Conservation (phyloP, 2,888 invertebrate species). For the Lumbricus terrestris region DNA sequence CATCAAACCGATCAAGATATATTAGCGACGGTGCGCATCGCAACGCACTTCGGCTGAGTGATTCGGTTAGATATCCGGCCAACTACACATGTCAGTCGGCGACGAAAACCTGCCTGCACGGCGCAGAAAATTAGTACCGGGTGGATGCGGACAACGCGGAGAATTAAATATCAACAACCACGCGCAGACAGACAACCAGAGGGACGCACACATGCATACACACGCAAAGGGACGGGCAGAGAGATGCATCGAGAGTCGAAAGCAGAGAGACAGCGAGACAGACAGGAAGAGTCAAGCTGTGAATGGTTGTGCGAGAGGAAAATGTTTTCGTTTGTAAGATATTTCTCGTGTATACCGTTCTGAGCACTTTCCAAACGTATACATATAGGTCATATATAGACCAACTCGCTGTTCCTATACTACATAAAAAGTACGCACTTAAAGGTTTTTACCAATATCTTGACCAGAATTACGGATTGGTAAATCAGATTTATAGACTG, state of each 20-base stretch:
- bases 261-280: not conserved
- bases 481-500: too few species aligned
- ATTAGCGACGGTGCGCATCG: not conserved
- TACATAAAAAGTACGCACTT: too few species aligned
- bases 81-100: not conserved
- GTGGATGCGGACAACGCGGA: not conserved
- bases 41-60: not conserved
- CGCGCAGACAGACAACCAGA: not conserved
- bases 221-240: not conserved
- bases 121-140: not conserved
- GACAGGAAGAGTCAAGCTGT: not conserved
- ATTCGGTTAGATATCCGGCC: not conserved
- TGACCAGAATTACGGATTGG: too few species aligned
- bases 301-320: not conserved
- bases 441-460: too few species aligned
- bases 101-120: not conserved
- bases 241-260: not conserved
- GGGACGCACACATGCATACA: not conserved
- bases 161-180: slow-evolving; percentile 3
- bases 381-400: too few species aligned
- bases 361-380: not conserved
- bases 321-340: not conserved
- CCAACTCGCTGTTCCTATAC: too few species aligned
- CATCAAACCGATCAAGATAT: not conserved
- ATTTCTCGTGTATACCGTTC: not conserved